phyloP scores from a whole-genome alignment of 2,888 invertebrate genomes.

The Netelia inedita region DNA sequence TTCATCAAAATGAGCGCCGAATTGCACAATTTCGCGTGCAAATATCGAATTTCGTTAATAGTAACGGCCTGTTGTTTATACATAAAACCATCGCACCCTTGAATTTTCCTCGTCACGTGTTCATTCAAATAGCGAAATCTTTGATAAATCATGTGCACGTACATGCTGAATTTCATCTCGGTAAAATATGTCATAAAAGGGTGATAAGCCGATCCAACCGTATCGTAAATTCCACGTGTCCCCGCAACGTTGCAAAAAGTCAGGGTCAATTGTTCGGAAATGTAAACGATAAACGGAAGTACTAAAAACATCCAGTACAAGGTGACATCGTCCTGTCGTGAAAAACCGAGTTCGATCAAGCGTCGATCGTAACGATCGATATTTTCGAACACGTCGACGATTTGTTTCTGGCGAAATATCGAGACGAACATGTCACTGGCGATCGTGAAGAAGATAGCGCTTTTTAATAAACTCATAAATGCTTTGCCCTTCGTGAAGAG shows the following conservation, averaged over 20 bases:
- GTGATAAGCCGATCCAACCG: no score
- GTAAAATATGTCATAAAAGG: slow-evolving; percentile 21
- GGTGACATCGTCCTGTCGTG: not conserved
- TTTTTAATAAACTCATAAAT: not conserved
- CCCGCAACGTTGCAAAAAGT: not conserved
- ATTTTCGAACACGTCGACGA: slow-evolving; percentile 13
- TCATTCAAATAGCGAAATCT: slow-evolving; percentile 46
- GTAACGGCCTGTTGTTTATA: slow-evolving; percentile 14
- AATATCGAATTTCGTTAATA: slow-evolving; percentile 46
- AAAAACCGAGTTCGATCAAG: slow-evolving; percentile 33
- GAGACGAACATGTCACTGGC: slow-evolving; percentile 25
- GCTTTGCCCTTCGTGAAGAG: not conserved
- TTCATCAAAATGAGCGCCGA: slow-evolving; percentile 19
- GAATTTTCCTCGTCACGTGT: not conserved
- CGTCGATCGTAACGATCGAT: slow-evolving; percentile 39
- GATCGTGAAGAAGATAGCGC: not conserved
- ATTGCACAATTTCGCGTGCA: slow-evolving; percentile 44
- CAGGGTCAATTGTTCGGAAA: not conserved
- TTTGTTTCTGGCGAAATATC: slow-evolving; percentile 35
- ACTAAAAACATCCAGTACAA: slow-evolving; percentile 24
- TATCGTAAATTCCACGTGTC: no score
- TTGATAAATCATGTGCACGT: slow-evolving; percentile 34
- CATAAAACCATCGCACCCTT: not conserved
- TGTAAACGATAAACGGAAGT: not conserved
- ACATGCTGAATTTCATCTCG: slow-evolving; percentile 45